Percentiles rank a stretch among this genome's conserved stretches.
Evolutionary conservation across 2,888 invertebrate genomes (phyloP).

Genomic region (Drosophila koepferae): DNA sequence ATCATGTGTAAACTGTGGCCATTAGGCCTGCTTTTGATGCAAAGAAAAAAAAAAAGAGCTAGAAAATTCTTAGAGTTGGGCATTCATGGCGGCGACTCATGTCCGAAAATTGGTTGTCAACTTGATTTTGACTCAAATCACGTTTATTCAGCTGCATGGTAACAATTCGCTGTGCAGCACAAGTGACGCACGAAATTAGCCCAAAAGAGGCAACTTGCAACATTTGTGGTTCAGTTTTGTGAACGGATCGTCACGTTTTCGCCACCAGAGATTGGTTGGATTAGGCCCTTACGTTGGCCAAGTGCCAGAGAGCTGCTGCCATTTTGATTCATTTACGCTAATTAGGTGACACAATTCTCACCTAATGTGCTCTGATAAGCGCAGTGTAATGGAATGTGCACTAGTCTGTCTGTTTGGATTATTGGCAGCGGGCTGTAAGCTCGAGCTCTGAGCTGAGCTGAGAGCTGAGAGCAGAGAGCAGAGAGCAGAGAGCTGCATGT

Average conservation of each 20-base stretch:
- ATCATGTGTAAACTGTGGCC: slow-evolving; percentile 10
- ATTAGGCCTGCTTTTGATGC: not conserved
- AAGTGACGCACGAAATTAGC: slow-evolving; percentile 72
- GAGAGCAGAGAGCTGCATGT: slow-evolving; percentile 9
- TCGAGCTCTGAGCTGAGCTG: not conserved
- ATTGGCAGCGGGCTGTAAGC: slow-evolving; percentile 18
- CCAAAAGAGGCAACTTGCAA: slow-evolving; percentile 40
- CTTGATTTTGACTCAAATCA: slow-evolving; percentile 35
- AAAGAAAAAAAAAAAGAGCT: not conserved
- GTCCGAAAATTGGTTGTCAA: slow-evolving; percentile 42
- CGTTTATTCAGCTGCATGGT: slow-evolving; percentile 25
- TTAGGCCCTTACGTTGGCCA: slow-evolving; percentile 52
- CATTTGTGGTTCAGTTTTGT: slow-evolving; percentile 55
- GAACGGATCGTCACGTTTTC: slow-evolving; percentile 62
- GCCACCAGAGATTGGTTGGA: slow-evolving; percentile 66
- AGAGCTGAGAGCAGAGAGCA: not conserved
- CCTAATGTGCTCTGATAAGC: slow-evolving; percentile 81
- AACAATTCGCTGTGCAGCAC: slow-evolving; percentile 37
- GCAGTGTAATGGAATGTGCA: slow-evolving; percentile 41
- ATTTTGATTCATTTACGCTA: slow-evolving; percentile 82
- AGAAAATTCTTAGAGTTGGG: not conserved
- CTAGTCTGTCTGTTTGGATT: slow-evolving; percentile 18
- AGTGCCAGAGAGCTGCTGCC: slow-evolving; percentile 39
- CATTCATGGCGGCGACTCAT: slow-evolving; percentile 22
- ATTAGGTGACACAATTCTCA: slow-evolving; percentile 85